Base-by-base conservation (phyloP, 2,113 vertebrate genomes). In the Proteles cristata region DNA sequence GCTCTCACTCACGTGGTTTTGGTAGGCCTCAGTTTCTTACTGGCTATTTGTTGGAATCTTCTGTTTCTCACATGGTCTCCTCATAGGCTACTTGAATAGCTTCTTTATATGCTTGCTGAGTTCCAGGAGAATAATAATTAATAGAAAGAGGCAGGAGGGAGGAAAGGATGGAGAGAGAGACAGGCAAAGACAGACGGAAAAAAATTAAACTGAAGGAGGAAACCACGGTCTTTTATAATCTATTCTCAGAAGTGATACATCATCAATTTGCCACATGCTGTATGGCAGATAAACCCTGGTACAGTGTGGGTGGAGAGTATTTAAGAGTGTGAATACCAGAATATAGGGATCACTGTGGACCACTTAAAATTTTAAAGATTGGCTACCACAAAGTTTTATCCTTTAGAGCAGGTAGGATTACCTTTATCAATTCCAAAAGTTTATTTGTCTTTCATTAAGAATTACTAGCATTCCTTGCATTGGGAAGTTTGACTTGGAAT, bases 361-460 rank as follows among this genome's bases (percentile, higher is more conserved):
- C 26, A 68, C 55, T 48, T 82, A 19, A 61, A 11, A 85, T 86
- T 69, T 83, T 68, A 85, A 68, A 80, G 19, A 80, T 33, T 74
- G 17, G 12, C 17, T 69, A 12, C 9, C 26, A 63, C 2, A 88
- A 43, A 63, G 5, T 0, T 71, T 45, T 19, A 53, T 33, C 25
- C 31, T 58, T 77, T 58, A 65, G 16, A 35, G 9, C 10, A 12
- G 23, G 8, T 58, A 9, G 11, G 55, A 1, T 3, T 76, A 17
- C 11, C 9, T 31, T 93, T 48, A 43, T 14, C 15, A n/a, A 58
- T 43, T 43, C 3, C 7, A 50, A n/a, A 35, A 3, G 61, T 86
- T 3, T 90, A 23, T 43, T 93, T 90, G 17, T n/a, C n/a, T 71
- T 82, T 76, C 6, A 82, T 48, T 55, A 93, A 90, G 14, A 86